A percentile compares a stretch with the other conserved stretches of the same genome.
Conservation (phyloP, 2,797 vertebrate genomes). For the Hippopotamyrus pictus region DNA sequence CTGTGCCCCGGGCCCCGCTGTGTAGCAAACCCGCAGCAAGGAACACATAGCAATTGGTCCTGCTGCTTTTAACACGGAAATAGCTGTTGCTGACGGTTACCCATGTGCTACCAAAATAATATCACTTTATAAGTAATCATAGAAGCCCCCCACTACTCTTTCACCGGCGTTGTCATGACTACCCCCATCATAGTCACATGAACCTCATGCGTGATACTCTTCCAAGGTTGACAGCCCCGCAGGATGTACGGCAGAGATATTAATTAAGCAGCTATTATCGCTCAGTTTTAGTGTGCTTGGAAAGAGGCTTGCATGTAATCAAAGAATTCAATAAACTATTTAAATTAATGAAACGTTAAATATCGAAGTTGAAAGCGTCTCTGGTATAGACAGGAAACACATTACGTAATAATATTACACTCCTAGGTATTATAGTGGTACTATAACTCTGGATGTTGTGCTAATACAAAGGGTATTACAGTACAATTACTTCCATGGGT, state of each 20-base stretch:
- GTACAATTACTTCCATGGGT: neutral
- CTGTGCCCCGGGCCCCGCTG: neutral
- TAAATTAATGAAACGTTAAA: neutral
- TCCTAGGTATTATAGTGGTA: neutral
- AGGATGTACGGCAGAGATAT: neutral
- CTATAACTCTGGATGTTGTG: neutral
- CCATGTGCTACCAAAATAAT: constrained; percentile 1
- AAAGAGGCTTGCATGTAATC: neutral
- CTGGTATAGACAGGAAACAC: neutral
- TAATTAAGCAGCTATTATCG: neutral
- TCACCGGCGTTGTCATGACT: neutral
- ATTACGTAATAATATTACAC: neutral
- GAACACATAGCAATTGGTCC: neutral
- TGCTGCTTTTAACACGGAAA: neutral
- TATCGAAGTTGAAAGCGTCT: neutral
- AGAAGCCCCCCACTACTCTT: neutral
- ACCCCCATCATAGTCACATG: neutral
- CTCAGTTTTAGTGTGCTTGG: neutral
- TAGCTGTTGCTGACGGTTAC: neutral
- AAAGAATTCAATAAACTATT: neutral
- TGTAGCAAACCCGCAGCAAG: neutral
- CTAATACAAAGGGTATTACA: neutral
- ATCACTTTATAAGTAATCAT: neutral
- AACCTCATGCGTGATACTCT: neutral
- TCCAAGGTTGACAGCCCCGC: neutral